Conservation (phyloP, 2,888 invertebrate species). For the Sicus ferrugineus region DNA sequence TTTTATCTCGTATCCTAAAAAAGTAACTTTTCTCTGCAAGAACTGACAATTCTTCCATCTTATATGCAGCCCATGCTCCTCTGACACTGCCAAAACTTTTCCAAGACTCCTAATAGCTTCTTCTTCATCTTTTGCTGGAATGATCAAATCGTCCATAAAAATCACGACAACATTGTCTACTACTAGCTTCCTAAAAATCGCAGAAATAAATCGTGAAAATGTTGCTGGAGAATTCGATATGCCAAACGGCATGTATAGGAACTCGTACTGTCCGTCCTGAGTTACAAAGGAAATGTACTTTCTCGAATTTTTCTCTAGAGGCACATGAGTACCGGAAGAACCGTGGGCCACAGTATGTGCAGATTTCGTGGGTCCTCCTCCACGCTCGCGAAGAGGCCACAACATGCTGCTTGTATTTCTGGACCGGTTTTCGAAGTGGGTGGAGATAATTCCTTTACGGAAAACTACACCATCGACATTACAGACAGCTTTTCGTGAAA, state of each 20-base stretch:
- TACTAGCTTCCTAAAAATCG: slow-evolving; percentile 4
- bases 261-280: slow-evolving; percentile 40
- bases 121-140: slow-evolving; percentile 32
- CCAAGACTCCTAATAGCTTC: slow-evolving; percentile 29
- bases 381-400: too few species aligned
- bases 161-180: slow-evolving; percentile 24
- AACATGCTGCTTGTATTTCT: too few species aligned
- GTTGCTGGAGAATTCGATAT: slow-evolving; percentile 36
- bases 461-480: background rate
- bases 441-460: too few species aligned
- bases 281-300: slow-evolving; percentile 41
- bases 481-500: background rate
- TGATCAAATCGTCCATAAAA: slow-evolving; percentile 37
- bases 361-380: too few species aligned
- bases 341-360: too few species aligned
- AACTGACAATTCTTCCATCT: slow-evolving; percentile 40
- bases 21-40: slow-evolving; percentile 22
- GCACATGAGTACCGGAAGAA: slow-evolving; percentile 34
- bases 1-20: slow-evolving; percentile 19
- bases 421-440: too few species aligned
- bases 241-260: slow-evolving; percentile 41
- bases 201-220: slow-evolving; percentile 31
- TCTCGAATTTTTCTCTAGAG: slow-evolving; percentile 33
- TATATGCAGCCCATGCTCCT: slow-evolving; percentile 31
- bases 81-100: slow-evolving; percentile 33